These are phyloP conservation scores for Synanthedon vespiformis DNA, from an alignment of 2,888 invertebrate species.

Conservation along the genomic window DNA sequence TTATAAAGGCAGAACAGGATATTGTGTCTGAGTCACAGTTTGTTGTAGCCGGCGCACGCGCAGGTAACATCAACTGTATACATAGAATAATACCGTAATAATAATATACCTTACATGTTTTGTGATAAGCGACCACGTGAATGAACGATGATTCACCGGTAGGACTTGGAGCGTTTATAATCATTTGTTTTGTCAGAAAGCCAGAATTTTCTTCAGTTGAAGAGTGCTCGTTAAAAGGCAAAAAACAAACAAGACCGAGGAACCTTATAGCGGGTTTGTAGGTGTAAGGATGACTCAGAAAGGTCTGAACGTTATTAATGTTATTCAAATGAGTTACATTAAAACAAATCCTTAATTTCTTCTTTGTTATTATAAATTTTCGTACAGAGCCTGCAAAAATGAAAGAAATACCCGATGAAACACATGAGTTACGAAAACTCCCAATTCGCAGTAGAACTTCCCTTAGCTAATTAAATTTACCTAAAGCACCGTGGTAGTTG, in stretches of 20 bases:
- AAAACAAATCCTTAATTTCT: not conserved
- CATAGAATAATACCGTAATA: constrained; percentile 19
- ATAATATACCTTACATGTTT: constrained; percentile 26
- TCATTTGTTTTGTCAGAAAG: not conserved
- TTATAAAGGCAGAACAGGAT: constrained; percentile 56
- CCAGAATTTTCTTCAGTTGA: too few species aligned
- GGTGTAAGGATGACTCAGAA: too few species aligned
- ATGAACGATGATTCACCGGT: constrained; percentile 42
- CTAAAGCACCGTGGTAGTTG: too few species aligned
- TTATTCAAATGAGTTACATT: constrained; percentile 5
- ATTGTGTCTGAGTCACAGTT: constrained; percentile 41
- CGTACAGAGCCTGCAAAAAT: too few species aligned
- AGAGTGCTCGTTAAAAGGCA: too few species aligned
- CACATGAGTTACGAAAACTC: too few species aligned
- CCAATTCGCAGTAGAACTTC: too few species aligned
- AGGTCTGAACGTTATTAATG: constrained; percentile 1
- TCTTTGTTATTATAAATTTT: too few species aligned
- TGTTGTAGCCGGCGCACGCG: constrained; percentile 51
- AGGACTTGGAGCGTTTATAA: not conserved
- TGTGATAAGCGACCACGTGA: constrained; percentile 60
- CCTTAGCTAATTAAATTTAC: too few species aligned
- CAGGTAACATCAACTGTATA: constrained; percentile 48
- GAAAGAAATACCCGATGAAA: too few species aligned
- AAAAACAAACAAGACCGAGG: too few species aligned
- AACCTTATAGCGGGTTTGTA: too few species aligned